Conservation (phyloP, 2,888 invertebrate species). For the Rhingia rostrata region DNA sequence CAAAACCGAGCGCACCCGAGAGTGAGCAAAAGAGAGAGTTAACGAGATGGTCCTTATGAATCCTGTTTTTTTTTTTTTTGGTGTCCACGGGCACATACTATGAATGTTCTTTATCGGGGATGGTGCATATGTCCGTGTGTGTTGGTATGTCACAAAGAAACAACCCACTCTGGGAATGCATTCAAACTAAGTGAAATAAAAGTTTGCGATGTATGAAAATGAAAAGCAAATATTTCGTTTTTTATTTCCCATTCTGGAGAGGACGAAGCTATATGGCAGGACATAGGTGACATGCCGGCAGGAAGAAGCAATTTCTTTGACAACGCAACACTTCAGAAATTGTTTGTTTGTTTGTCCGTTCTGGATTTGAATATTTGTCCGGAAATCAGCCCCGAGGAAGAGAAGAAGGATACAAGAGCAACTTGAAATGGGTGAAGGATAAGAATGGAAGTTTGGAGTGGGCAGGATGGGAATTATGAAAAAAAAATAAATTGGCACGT, state of each 20-base stretch:
- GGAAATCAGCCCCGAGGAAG: constrained; percentile 60
- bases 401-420: constrained; percentile 8
- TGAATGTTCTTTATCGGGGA: not conserved
- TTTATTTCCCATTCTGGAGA: constrained; percentile 24
- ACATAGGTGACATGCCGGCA: constrained; percentile 67
- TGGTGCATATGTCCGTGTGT: not conserved
- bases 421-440: constrained; percentile 65
- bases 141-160: constrained; percentile 39
- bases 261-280: constrained; percentile 24
- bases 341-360: constrained; percentile 68
- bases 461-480: constrained; percentile 3
- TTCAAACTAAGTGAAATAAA: constrained; percentile 72
- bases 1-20: not conserved
- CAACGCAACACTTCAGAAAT: constrained; percentile 73
- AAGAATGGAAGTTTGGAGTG: constrained; percentile 13
- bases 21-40: constrained; percentile 56
- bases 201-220: constrained; percentile 73
- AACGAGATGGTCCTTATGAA: constrained; percentile 63
- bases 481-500: constrained; percentile 52
- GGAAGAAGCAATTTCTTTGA: constrained; percentile 73
- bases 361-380: constrained; percentile 71
- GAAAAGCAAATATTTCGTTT: constrained; percentile 69
- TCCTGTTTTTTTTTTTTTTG: constrained; percentile 4
- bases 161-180: constrained; percentile 39
- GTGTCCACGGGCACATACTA: constrained; percentile 27